Percentiles rank a stretch among this genome's conserved stretches.
phyloP scores from a whole-genome alignment of 2,113 vertebrate species.

The Vulpes ferrilata region DNA sequence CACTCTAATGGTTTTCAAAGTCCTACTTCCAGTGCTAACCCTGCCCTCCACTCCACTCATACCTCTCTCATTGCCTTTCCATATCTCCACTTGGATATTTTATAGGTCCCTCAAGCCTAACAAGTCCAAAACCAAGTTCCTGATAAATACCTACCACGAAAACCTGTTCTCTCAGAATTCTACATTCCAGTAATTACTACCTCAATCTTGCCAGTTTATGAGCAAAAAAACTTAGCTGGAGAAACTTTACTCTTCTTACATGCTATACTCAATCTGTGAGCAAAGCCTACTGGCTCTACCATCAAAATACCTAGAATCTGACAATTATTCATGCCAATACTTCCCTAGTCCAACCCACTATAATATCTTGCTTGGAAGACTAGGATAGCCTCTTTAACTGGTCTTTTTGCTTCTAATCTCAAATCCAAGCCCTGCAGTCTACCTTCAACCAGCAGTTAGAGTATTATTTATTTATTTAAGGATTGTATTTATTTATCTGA shows the following conservation, averaged over 20 bases:
- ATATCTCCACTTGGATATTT: neutral
- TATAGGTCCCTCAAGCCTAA: neutral
- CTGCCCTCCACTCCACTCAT: neutral
- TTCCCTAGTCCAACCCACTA: neutral
- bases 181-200: neutral
- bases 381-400: neutral
- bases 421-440: neutral
- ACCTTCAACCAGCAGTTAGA: neutral
- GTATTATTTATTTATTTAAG: neutral
- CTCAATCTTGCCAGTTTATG: neutral
- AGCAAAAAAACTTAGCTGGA: neutral
- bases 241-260: neutral
- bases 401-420: neutral
- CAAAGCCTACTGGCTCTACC: neutral
- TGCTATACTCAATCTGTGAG: neutral
- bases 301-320: neutral
- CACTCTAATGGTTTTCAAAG: neutral
- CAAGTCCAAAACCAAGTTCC: neutral
- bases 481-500: too few species aligned
- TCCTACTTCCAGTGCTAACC: neutral
- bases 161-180: neutral
- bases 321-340: neutral
- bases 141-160: neutral
- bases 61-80: neutral
- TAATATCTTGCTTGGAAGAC: neutral